phyloP scores from a whole-genome alignment of 2,797 vertebrate species.

The Scomberomorus guttatus region DNA sequence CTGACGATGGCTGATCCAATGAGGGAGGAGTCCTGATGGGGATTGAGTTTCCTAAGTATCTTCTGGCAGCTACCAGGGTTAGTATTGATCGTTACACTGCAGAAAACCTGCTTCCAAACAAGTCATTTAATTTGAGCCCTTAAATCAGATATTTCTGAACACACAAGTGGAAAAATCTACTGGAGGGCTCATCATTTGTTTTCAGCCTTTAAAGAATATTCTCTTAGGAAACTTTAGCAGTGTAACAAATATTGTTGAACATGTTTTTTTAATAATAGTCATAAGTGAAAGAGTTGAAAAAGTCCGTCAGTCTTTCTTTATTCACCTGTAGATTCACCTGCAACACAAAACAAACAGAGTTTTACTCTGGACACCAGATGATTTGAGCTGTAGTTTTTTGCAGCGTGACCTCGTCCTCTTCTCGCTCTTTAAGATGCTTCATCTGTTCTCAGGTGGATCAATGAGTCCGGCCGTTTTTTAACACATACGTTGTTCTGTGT shows the following conservation, averaged over 20 bases:
- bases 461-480: not conserved
- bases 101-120: slow-evolving; percentile 36
- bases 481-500: not conserved
- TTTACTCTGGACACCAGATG: not conserved
- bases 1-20: slow-evolving; percentile 56
- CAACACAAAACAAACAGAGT: too few relatives aligned
- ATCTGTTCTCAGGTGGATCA: slow-evolving; percentile 4
- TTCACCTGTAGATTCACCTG: too few relatives aligned
- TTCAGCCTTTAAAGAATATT: not conserved
- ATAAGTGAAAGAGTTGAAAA: too few relatives aligned
- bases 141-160: not conserved
- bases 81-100: slow-evolving; percentile 58
- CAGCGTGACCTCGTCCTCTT: not conserved
- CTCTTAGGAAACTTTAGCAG: not conserved
- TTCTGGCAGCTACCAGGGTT: slow-evolving; percentile 33
- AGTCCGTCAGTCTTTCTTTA: too few relatives aligned
- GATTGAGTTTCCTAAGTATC: slow-evolving; percentile 56
- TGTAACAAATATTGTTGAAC: too few relatives aligned
- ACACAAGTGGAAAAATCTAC: not conserved
- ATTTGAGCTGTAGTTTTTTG: not conserved
- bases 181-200: not conserved
- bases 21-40: slow-evolving; percentile 57
- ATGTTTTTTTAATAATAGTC: too few relatives aligned
- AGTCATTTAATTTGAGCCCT: slow-evolving; percentile 18
- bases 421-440: not conserved